These are phyloP conservation scores for Tragulus kanchil DNA, from an alignment of 2,113 vertebrate genomes.

Conservation along the genomic window DNA sequence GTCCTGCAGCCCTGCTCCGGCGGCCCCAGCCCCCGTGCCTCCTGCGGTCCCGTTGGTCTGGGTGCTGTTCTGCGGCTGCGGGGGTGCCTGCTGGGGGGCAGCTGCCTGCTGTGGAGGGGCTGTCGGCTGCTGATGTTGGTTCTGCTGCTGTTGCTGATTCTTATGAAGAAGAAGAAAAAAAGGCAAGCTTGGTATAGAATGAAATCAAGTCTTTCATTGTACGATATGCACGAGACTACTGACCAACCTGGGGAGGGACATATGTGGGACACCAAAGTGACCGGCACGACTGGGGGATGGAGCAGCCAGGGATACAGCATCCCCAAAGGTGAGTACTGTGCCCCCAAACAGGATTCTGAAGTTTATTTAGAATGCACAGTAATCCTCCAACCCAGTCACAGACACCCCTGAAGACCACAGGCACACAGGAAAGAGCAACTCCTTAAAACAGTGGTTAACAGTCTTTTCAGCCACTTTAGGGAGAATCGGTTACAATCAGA, in stretches of 20 bases:
- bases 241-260: neutral
- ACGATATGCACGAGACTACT: neutral
- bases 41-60: slow-evolving; percentile 95
- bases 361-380: neutral
- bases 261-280: neutral
- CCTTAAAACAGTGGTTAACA: neutral
- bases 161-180: slow-evolving; percentile 71
- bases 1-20: slow-evolving; percentile 91
- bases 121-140: slow-evolving; percentile 95
- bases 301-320: neutral
- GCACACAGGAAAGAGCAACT: neutral
- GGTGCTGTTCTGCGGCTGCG: slow-evolving; percentile 93
- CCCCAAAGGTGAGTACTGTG: neutral
- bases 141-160: slow-evolving; percentile 96
- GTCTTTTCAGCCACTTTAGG: neutral
- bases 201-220: neutral
- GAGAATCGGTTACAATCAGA: neutral
- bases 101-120: slow-evolving; percentile 87
- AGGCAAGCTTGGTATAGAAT: neutral
- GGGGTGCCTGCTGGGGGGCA: slow-evolving; percentile 87
- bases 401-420: neutral
- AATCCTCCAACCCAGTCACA: neutral
- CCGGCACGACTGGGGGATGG: neutral
- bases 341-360: neutral
- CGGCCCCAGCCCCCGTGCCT: slow-evolving; percentile 74